Evolutionary conservation across 1,140 invertebrate genomes (phyloP).

Genomic region (Aphaenogaster rudis): DNA sequence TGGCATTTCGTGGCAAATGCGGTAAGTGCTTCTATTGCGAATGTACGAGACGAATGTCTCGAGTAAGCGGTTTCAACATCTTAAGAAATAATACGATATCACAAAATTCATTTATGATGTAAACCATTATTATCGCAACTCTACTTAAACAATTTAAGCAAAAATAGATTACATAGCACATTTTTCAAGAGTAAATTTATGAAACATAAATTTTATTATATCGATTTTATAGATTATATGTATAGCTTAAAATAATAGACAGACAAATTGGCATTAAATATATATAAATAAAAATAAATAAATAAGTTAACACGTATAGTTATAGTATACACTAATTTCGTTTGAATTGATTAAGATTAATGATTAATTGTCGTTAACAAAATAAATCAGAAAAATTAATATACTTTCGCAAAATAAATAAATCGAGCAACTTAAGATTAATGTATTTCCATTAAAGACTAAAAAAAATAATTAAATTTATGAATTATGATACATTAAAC

Average conservation of each 20-base stretch:
- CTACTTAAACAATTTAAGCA: neutral
- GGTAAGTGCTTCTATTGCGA: constrained; percentile 89
- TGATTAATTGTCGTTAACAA: neutral
- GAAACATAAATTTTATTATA: no score
- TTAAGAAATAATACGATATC: neutral
- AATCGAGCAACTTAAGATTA: neutral
- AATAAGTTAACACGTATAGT: neutral
- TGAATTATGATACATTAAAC: no score
- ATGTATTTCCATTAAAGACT: neutral
- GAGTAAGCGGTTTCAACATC: neutral
- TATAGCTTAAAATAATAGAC: neutral
- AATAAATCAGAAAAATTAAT: constrained; percentile 8
- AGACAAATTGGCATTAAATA: neutral
- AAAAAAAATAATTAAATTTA: neutral
- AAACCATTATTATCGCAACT: neutral
- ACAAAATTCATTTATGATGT: neutral
- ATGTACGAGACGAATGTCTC: neutral
- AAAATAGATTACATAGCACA: neutral
- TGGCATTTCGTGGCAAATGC: constrained; percentile 96
- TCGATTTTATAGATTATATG: neutral
- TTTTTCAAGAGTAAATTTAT: neutral
- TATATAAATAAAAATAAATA: constrained; percentile 1
- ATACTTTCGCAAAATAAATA: neutral
- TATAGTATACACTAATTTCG: neutral
- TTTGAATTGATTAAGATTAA: neutral